A percentile compares a stretch with the other conserved stretches of the same genome.
Conservation (phyloP, 1,140 invertebrate species). For the Luehdorfia chinensis region DNA sequence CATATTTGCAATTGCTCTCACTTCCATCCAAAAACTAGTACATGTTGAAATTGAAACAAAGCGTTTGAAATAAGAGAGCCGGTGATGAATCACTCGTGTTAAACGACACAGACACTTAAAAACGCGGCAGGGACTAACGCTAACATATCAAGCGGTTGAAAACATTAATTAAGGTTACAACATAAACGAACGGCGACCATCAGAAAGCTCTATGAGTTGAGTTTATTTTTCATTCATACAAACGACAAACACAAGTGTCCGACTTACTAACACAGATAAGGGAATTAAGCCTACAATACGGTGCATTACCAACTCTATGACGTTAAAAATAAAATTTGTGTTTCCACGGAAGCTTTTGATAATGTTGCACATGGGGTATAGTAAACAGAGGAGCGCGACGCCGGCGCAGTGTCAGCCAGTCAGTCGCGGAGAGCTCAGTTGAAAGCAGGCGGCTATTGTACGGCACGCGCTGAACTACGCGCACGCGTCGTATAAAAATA, state of each 20-base stretch:
- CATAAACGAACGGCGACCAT: constrained; percentile 53
- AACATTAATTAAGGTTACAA: constrained; percentile 73
- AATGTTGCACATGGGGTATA: constrained; percentile 64
- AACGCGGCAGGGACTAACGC: constrained; percentile 38
- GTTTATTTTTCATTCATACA: constrained; percentile 74
- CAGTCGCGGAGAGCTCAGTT: constrained; percentile 54
- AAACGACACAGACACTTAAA: constrained; percentile 37
- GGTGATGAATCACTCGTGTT: constrained; percentile 52
- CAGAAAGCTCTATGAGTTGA: constrained; percentile 64
- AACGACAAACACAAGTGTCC: constrained; percentile 70
- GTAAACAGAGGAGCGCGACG: constrained; percentile 59
- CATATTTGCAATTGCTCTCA: no score
- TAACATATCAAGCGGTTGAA: constrained; percentile 51
- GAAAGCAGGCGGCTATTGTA: constrained; percentile 47
- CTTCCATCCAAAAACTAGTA: no score
- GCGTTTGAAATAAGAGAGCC: no score
- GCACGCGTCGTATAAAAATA: constrained; percentile 49
- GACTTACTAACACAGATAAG: constrained; percentile 72
- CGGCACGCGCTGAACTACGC: constrained; percentile 46
- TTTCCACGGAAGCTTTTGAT: constrained; percentile 39
- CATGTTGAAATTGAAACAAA: no score
- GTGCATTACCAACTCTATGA: constrained; percentile 22
- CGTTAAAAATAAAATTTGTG: constrained; percentile 19
- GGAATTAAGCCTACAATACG: constrained; percentile 14
- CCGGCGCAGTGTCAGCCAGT: constrained; percentile 57